Percentiles rank a stretch among this genome's conserved stretches.
Evolutionary conservation across 2,797 vertebrate species (phyloP).

Genomic region (Propithecus perrieri): DNA sequence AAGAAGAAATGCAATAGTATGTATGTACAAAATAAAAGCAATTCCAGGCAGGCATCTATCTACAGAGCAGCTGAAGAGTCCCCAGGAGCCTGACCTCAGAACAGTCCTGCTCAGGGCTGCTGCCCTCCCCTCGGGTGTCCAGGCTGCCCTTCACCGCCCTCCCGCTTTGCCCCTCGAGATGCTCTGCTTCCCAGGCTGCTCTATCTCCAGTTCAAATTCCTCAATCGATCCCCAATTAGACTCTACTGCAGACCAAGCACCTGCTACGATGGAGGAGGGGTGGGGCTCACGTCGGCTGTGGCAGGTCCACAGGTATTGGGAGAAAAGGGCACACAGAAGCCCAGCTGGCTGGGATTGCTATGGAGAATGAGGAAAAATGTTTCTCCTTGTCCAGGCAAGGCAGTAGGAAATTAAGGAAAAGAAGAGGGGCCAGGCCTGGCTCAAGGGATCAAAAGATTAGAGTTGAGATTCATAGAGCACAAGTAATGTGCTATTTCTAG

Average conservation of each 20-base stretch:
- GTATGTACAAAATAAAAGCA: not conserved
- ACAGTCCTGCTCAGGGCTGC: not conserved
- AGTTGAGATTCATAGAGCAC: not conserved
- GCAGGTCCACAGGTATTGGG: accelerated
- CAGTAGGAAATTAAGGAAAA: not conserved
- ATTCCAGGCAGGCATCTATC: accelerated
- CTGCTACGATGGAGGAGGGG: accelerated
- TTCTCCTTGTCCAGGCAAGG: accelerated
- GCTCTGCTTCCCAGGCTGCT: not conserved
- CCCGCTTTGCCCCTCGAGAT: not conserved
- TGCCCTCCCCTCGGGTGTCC: accelerated
- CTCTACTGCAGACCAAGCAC: too few species aligned
- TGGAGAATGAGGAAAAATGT: accelerated
- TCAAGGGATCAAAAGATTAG: too few species aligned
- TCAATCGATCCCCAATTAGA: accelerated
- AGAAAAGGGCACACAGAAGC: not conserved
- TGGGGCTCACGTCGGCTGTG: not conserved
- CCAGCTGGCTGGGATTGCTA: accelerated
- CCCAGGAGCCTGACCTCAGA: accelerated
- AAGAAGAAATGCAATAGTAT: not conserved
- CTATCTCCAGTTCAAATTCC: not conserved
- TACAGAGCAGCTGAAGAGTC: accelerated
- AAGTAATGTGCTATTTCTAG: not conserved
- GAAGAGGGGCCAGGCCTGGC: accelerated
- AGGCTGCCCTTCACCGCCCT: too few species aligned